These are phyloP conservation scores for Hylaeus anthracinus DNA, from an alignment of 1,140 invertebrate species.

Conservation along the genomic window DNA sequence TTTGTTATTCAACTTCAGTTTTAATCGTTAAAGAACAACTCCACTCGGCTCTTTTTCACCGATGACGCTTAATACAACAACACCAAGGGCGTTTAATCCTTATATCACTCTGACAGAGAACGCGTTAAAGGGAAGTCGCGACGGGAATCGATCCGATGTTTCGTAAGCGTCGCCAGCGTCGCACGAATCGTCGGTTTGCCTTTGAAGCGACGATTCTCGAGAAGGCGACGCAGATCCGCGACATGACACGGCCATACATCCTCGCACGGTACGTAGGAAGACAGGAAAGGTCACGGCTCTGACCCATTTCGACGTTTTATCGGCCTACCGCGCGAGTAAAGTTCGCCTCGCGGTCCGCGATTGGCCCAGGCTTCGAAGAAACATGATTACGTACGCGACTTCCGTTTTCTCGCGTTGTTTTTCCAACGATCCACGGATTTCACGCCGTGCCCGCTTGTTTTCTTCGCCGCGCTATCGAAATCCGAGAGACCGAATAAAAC, in stretches of 20 bases:
- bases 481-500: background rate
- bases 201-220: conserved; percentile 1
- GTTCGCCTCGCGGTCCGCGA: conserved; percentile 63
- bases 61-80: too few species aligned
- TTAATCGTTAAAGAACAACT: too few species aligned
- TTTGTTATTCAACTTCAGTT: too few species aligned
- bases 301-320: conserved; percentile 77
- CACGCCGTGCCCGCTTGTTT: background rate
- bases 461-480: background rate
- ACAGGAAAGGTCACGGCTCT: conserved; percentile 77
- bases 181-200: background rate
- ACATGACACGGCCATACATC: conserved; percentile 13
- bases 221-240: conserved; percentile 20
- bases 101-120: too few species aligned
- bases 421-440: background rate
- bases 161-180: conserved; percentile 21
- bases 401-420: conserved; percentile 45
- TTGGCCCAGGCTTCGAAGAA: conserved; percentile 11
- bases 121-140: background rate
- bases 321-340: conserved; percentile 72
- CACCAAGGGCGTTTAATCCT: too few species aligned
- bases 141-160: conserved; percentile 17
- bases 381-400: conserved; percentile 45
- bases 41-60: too few species aligned
- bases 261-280: conserved; percentile 62